Percentiles rank a stretch among this genome's conserved stretches.
Conservation (phyloP, 2,888 invertebrate species). For the Drosophila greeni region DNA sequence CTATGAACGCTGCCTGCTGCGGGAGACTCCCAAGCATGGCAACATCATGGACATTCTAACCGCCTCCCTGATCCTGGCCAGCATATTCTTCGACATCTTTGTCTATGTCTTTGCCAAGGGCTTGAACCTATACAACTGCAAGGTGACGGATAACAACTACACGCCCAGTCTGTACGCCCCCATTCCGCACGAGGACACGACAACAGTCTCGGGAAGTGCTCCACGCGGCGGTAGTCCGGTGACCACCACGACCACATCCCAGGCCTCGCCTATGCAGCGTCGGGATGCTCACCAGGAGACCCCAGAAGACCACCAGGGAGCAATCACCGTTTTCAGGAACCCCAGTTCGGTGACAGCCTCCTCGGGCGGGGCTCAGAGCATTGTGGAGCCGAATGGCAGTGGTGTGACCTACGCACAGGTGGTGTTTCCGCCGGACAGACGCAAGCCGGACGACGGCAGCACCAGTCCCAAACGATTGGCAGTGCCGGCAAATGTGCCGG, state of each 20-base stretch:
- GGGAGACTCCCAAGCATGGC: conserved; percentile 79
- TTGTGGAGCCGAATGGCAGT: conserved; percentile 58
- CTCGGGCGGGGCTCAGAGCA: conserved; percentile 65
- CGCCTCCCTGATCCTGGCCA: conserved; percentile 78
- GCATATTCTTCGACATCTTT: conserved; percentile 79
- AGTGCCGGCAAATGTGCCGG: conserved; percentile 74
- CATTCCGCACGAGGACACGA: conserved; percentile 64
- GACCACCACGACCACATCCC: conserved; percentile 57
- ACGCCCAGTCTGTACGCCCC: conserved; percentile 75
- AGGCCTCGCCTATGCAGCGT: conserved; percentile 56
- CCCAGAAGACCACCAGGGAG: conserved; percentile 35
- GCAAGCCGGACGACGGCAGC: conserved; percentile 65
- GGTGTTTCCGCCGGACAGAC: conserved; percentile 74
- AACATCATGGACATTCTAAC: conserved; percentile 80
- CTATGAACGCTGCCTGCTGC: conserved; percentile 78
- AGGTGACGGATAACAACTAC: conserved; percentile 78
- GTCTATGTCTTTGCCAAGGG: conserved; percentile 79
- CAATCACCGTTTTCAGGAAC: conserved; percentile 67
- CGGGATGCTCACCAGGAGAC: conserved; percentile 42
- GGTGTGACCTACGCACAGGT: conserved; percentile 76
- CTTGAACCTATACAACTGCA: conserved; percentile 76
- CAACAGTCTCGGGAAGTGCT: conserved; percentile 22
- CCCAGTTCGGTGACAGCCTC: conserved; percentile 74
- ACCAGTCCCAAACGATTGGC: conserved; percentile 74
- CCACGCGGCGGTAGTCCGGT: conserved; percentile 60